A percentile compares a stretch with the other conserved stretches of the same genome.
phyloP scores from a whole-genome alignment of 2,113 vertebrate genomes.

The Tyto alba region DNA sequence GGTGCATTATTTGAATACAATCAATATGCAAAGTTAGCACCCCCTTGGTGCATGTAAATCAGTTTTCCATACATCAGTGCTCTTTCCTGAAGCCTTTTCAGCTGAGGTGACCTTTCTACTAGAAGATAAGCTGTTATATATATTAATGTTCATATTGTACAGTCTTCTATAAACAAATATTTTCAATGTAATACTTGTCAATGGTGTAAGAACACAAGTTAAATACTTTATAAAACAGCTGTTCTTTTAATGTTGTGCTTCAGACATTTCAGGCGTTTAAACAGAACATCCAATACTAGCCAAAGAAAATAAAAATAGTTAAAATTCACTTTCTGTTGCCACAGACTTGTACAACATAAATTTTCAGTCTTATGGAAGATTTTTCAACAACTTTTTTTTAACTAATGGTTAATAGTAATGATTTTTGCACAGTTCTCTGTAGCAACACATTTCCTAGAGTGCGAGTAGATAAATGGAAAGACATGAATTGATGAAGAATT shows the following conservation, averaged over 20 bases:
- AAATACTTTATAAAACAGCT: slow-evolving; percentile 38
- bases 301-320: slow-evolving; percentile 40
- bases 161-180: slow-evolving; percentile 30
- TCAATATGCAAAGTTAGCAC: neutral
- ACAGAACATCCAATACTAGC: neutral
- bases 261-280: slow-evolving; percentile 3
- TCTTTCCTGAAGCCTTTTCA: neutral
- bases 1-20: neutral
- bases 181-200: slow-evolving; percentile 24
- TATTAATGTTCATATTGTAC: slow-evolving; percentile 24
- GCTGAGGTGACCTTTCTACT: neutral
- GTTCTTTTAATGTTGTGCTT: slow-evolving; percentile 9
- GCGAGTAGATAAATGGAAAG: neutral
- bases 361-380: slow-evolving; percentile 9
- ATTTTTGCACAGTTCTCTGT: neutral
- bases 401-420: neutral
- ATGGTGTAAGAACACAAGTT: neutral
- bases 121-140: neutral
- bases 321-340: slow-evolving; percentile 22
- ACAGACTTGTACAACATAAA: neutral
- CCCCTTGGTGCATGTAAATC: neutral
- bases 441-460: neutral
- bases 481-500: neutral
- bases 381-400: neutral
- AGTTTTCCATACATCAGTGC: neutral